phyloP scores from a whole-genome alignment of 2,797 vertebrate species.

The Helostoma temminkii region DNA sequence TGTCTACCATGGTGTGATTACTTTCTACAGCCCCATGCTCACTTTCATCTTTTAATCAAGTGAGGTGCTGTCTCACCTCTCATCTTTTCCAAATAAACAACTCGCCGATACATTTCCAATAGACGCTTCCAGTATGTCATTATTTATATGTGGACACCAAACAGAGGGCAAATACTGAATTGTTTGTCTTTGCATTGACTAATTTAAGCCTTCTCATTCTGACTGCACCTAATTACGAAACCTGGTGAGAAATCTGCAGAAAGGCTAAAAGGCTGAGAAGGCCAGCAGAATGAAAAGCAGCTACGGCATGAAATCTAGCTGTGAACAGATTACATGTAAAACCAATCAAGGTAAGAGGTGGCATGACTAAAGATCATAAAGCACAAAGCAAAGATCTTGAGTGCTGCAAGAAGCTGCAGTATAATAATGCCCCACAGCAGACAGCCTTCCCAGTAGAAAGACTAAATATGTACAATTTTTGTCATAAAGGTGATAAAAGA shows the following conservation, averaged over 20 bases:
- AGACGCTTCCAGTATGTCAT: constrained; percentile 26
- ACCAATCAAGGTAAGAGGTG: constrained; percentile 12
- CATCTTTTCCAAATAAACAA: constrained; percentile 30
- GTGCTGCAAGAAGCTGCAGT: constrained; percentile 1
- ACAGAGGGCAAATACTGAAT: constrained; percentile 28
- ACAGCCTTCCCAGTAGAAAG: background rate
- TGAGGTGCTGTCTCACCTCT: constrained; percentile 1
- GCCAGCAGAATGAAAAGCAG: constrained; percentile 22
- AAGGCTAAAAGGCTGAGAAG: constrained; percentile 38
- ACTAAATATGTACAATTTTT: constrained; percentile 5
- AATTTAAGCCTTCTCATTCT: constrained; percentile 43
- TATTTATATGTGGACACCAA: constrained; percentile 47
- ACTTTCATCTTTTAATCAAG: background rate
- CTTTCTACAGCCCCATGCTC: background rate
- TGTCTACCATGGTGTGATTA: background rate
- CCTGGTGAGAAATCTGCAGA: constrained; percentile 25
- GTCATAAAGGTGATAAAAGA: background rate
- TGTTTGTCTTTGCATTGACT: constrained; percentile 31
- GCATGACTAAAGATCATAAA: constrained; percentile 30
- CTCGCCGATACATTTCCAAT: constrained; percentile 21
- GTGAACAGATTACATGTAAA: constrained; percentile 20
- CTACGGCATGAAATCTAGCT: constrained; percentile 25
- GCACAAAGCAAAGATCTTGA: constrained; percentile 31
- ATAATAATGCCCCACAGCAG: background rate
- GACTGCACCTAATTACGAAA: constrained; percentile 55